Conservation (phyloP, 53 echinoderm and acorn worm species). For the Pentamera pediparva region DNA sequence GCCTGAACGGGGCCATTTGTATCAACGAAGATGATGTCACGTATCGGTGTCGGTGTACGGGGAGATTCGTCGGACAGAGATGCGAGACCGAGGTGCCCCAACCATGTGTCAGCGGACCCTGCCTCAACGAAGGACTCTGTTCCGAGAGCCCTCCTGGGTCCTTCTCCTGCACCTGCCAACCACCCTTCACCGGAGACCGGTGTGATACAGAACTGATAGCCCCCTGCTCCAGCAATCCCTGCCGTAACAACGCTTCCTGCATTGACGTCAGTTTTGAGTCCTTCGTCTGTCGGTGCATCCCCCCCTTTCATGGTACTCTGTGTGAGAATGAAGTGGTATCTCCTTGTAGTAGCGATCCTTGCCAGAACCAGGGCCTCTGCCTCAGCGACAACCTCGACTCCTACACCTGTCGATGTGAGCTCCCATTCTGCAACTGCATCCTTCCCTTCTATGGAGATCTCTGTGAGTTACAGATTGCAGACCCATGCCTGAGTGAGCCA, state of each 20-base stretch:
- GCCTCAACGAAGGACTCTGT: constrained; percentile 61
- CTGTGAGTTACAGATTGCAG: constrained; percentile 48
- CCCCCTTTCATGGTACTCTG: constrained; percentile 44
- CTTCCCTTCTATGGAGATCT: constrained; percentile 51
- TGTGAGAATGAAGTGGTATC: constrained; percentile 48
- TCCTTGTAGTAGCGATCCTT: constrained; percentile 63
- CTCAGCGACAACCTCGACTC: constrained; percentile 18
- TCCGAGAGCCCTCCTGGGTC: constrained; percentile 27
- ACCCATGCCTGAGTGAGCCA: constrained; percentile 57
- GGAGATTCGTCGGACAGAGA: constrained; percentile 48
- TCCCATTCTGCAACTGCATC: constrained; percentile 4
- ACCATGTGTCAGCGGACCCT: constrained; percentile 70
- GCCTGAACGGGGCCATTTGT: constrained; percentile 58
- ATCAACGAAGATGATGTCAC: constrained; percentile 25
- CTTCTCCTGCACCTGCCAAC: constrained; percentile 55
- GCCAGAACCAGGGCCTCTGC: constrained; percentile 74
- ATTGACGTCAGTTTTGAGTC: constrained; percentile 39
- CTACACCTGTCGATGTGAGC: constrained; percentile 52
- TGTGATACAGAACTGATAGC: constrained; percentile 43
- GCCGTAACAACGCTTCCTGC: constrained; percentile 60
- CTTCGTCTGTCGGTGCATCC: constrained; percentile 47
- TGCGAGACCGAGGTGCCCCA: constrained; percentile 46
- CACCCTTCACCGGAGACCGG: constrained; percentile 46
- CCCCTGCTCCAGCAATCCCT: constrained; percentile 70
- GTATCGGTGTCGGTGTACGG: constrained; percentile 53